Evolutionary conservation across 2,113 vertebrate genomes (phyloP).

Genomic region (Polypterus senegalus): DNA sequence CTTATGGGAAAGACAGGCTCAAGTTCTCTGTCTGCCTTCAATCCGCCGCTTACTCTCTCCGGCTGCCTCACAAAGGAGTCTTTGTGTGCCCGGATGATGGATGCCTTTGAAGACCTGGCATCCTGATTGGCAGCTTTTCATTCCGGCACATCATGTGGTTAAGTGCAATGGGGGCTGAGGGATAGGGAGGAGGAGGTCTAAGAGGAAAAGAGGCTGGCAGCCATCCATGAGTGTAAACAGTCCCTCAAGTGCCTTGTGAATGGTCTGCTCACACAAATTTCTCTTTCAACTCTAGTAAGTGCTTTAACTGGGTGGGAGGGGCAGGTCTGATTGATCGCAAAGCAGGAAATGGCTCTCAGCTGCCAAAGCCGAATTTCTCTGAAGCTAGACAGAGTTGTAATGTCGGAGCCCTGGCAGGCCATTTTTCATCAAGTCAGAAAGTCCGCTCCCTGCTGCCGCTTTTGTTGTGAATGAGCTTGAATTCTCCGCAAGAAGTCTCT

Average conservation of each 20-base stretch:
- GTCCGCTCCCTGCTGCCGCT: neutral
- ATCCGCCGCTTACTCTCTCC: conserved; percentile 27
- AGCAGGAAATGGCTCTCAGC: conserved; percentile 33
- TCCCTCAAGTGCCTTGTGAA: conserved; percentile 5
- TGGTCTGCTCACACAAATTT: conserved; percentile 7
- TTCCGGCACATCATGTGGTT: conserved; percentile 38
- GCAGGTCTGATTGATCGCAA: conserved; percentile 18
- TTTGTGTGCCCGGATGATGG: conserved; percentile 36
- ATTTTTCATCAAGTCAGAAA: neutral
- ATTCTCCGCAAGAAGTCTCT: neutral
- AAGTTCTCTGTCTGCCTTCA: conserved; percentile 18
- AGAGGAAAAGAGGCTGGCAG: conserved; percentile 20
- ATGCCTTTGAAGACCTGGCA: conserved; percentile 45
- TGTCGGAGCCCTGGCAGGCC: neutral
- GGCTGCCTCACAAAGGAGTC: conserved; percentile 33
- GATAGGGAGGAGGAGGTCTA: conserved; percentile 22
- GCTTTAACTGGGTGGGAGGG: conserved; percentile 26
- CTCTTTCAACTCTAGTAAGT: conserved; percentile 3
- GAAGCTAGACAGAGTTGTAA: neutral
- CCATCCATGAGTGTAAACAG: conserved; percentile 26
- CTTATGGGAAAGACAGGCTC: conserved; percentile 26
- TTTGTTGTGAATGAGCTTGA: neutral
- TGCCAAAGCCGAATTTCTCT: conserved; percentile 21
- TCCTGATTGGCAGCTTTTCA: conserved; percentile 35
- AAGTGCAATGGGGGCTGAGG: conserved; percentile 27